Base-by-base conservation (phyloP, 2,797 vertebrate genomes). In the Tiaroga cobitis region DNA sequence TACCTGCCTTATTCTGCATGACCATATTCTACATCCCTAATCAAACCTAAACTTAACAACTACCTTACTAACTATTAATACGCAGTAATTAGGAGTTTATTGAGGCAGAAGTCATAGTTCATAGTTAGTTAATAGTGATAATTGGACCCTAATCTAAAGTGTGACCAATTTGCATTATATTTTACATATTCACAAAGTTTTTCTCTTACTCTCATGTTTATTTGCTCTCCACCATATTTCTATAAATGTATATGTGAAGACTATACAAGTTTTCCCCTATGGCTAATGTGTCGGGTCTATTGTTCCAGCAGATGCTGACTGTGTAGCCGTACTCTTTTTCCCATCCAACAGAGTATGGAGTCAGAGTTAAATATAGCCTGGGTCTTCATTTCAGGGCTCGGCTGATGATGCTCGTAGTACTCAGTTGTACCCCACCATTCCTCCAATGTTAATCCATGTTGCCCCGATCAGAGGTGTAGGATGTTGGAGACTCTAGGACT, bases 291-390 rank as follows among this genome's bases (percentile, higher is more conserved):
- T 83, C 46, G 10, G 21, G 24, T 54, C 61, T 78, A 67, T 86
- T 86, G 79, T 85, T 80, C 21, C 68, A 29, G 24, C 34, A 39
- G 56, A 59, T 65, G 63, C 83, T 85, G 76, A 82, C 43, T 46
- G 49, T 85, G 80, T 63, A 63, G 49, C 46, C 32, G 4, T 65
- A 74, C 67, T 69, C 61, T 51, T 72, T 88, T 86, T 72, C 84
- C 84, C 86, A 81, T 88, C 51, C 29, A 72, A 76, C 37, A 61
- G 83, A 32, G 37, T 32, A 51, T 46, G 81, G 72, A 61, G 61
- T 32, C 41, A 54, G 39, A 26, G 85, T 65, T 96, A 95, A 95
- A 95, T 95, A 93, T 94, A 96, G 94, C 82, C 39, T 83, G 75
- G 92, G 93, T 92, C 92, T 92, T 94, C 90, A 93, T 92, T 92